Percentiles rank a stretch among this genome's conserved stretches.
phyloP scores from a whole-genome alignment of 2,888 invertebrate genomes.

The Tetanocera ferruginea region DNA sequence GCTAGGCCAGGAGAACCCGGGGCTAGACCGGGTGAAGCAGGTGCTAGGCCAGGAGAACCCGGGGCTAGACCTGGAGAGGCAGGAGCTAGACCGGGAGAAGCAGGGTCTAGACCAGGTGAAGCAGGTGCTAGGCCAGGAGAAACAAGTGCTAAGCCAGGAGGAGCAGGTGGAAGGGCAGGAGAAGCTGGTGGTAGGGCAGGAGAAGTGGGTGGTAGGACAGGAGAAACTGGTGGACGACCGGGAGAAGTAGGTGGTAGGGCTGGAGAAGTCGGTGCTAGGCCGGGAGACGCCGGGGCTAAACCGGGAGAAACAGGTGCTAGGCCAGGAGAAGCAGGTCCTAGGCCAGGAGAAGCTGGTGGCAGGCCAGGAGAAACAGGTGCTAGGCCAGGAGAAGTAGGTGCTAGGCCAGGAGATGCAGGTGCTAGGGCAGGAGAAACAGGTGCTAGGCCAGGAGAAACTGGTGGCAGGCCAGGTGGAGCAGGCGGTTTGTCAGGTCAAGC shows the following conservation, averaged over 20 bases:
- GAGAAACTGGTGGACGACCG: background rate
- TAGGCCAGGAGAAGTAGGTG: background rate
- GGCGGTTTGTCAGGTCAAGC: background rate
- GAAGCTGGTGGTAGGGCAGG: background rate
- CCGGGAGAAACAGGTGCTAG: background rate
- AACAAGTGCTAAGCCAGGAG: background rate
- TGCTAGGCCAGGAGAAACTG: background rate
- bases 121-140: background rate
- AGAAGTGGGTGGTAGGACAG: background rate
- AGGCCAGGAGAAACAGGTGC: background rate
- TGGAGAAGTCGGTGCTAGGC: background rate
- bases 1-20: background rate
- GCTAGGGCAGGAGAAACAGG: background rate
- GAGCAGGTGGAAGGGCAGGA: background rate
- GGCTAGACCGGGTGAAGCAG: background rate
- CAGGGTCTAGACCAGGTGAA: background rate
- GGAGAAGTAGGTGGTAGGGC: background rate
- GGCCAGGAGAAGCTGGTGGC: background rate
- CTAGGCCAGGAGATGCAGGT: background rate
- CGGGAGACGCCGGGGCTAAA: background rate
- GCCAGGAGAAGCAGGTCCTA: background rate
- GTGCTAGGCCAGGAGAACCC: background rate
- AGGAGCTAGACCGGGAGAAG: background rate
- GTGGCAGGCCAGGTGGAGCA: background rate
- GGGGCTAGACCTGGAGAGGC: background rate